Evolutionary conservation across 2,888 invertebrate species (phyloP).

Genomic region (Drosophila neutralis): DNA sequence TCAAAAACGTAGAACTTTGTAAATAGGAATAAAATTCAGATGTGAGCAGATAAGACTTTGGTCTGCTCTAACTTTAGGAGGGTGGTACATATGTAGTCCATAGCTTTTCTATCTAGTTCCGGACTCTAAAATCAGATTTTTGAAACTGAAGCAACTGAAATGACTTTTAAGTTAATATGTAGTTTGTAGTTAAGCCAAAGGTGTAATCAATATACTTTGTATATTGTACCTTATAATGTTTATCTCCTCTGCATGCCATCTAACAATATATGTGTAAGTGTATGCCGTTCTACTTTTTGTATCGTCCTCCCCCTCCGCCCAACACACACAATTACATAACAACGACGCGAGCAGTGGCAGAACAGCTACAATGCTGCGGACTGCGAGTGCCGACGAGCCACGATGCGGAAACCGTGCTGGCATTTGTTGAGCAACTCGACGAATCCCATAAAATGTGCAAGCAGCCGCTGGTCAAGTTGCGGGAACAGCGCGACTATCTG

Average conservation of each 20-base stretch:
- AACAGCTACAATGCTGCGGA: slow-evolving; percentile 3
- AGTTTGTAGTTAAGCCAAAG: neutral
- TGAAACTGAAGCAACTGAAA: neutral
- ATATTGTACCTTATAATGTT: neutral
- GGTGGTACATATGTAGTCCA: neutral
- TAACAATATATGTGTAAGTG: slow-evolving; percentile 3
- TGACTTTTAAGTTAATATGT: neutral
- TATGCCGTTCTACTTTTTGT: slow-evolving; percentile 12
- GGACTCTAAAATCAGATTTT: neutral
- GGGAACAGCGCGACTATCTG: slow-evolving; percentile 59
- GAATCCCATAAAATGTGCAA: neutral
- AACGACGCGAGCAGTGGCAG: slow-evolving; percentile 4
- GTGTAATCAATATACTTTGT: neutral
- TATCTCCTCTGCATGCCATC: neutral
- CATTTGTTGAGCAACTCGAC: slow-evolving; percentile 52
- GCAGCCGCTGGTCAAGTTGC: slow-evolving; percentile 28
- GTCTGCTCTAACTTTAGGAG: neutral
- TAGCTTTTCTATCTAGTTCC: neutral
- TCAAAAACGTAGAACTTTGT: neutral
- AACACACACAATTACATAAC: neutral
- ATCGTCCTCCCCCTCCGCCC: neutral
- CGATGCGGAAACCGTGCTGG: slow-evolving; percentile 49
- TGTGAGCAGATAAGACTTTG: neutral
- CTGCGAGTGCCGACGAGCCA: slow-evolving; percentile 56
- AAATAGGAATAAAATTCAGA: neutral